Evolutionary conservation across 2,888 invertebrate genomes (phyloP), one percentile per base, ranked within the genome.

Genomic region (Rhingia rostrata): DNA sequence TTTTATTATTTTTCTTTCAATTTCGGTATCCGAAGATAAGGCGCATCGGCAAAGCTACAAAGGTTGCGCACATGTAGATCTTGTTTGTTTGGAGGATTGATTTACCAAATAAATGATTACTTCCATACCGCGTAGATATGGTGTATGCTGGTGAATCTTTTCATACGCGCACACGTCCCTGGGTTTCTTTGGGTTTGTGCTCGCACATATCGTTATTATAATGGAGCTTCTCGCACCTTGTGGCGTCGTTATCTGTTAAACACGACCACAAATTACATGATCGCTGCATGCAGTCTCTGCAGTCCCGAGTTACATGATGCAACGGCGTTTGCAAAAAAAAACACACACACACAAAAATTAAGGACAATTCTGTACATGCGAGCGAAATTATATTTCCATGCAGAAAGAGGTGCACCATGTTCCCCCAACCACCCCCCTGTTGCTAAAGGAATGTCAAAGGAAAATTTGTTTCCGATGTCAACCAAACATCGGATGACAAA

Each of bases 171-270:
- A 10, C 9, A 30, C 33, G 32, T 6, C 30, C 22, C 14, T 6
- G 6, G 12, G 47, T 22, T 1, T 10, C 41, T 3, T 22, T 35
- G 51, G 47, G 56, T 32, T 35, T n/a, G 47, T 6, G 6, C 64
- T 60, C 69, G 45, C 43, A 53, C 51, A 81, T 70, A 77, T 78
- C 78, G 78, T 77, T 73, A 63, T 73, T 69, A 74, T 72, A 69
- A 83, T 74, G 74, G 53, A 70, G 69, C 69, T 70, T 80, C 69
- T 84, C 84, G 74, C 74, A 60, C 84, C 80, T 84, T 80, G 80
- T 83, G 83, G 79, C 72, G 74, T 84, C 84, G 80, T 84, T 84
- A 83, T 84, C 73, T 80, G 84, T 64, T 84, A 80, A 84, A 75
- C 74, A 80, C 43, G 74, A 80, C 80, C 80, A 84, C 79, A 84